phyloP scores from a whole-genome alignment of 2,797 vertebrate genomes.

The Halcyon chelicuti region DNA sequence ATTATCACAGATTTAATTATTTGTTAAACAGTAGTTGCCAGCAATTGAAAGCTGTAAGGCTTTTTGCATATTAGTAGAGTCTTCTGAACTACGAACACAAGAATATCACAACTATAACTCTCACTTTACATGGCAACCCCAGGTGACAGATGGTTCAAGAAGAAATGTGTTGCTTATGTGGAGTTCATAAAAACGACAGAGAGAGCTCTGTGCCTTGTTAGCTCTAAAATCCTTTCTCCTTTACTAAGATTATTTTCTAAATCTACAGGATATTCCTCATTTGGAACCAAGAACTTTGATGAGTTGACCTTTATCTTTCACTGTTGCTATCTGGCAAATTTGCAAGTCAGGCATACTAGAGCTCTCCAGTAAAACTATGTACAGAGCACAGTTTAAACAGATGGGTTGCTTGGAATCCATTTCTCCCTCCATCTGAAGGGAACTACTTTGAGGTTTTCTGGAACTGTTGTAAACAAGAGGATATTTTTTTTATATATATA shows the following conservation, averaged over 20 bases:
- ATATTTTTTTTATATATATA: conserved; percentile 50
- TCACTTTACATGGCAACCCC: conserved; percentile 79
- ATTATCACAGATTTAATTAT: conserved; percentile 83
- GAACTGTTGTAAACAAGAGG: conserved; percentile 86
- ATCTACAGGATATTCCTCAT: conserved; percentile 42
- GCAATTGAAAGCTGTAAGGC: conserved; percentile 79
- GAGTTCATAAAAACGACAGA: conserved; percentile 51
- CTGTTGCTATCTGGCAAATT: conserved; percentile 44
- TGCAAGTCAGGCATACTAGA: conserved; percentile 37
- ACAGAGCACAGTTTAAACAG: conserved; percentile 72
- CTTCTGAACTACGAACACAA: conserved; percentile 77
- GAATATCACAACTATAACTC: conserved; percentile 71
- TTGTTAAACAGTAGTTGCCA: conserved; percentile 83
- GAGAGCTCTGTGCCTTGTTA: conserved; percentile 31
- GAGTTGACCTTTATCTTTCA: background rate
- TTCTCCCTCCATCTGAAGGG: conserved; percentile 75
- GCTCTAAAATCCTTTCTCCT: conserved; percentile 41
- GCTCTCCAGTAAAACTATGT: conserved; percentile 67
- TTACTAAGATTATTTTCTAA: conserved; percentile 21
- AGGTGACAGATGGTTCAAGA: conserved; percentile 67
- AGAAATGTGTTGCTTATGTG: conserved; percentile 59
- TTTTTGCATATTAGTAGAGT: conserved; percentile 81
- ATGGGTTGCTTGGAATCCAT: conserved; percentile 76
- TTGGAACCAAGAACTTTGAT: conserved; percentile 48
- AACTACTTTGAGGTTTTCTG: conserved; percentile 79